Evolutionary conservation across 2,888 invertebrate species (phyloP).

Genomic region (Cantharis rufa): DNA sequence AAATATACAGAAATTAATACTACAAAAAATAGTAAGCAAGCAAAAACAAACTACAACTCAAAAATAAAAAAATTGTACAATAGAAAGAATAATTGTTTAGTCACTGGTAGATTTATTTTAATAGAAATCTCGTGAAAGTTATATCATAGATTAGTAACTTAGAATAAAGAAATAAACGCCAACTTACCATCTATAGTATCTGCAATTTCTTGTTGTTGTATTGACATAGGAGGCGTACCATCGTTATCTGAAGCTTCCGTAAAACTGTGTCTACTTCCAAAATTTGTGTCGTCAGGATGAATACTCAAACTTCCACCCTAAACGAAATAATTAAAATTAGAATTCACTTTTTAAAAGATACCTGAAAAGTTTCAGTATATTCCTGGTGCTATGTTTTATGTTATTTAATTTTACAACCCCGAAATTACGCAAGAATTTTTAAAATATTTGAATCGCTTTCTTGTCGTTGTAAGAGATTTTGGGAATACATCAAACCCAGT

Average conservation of each 20-base stretch:
- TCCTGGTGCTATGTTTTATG: too few relatives aligned
- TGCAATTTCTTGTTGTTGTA: constrained; percentile 70
- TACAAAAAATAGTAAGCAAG: neutral
- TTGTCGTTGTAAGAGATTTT: too few relatives aligned
- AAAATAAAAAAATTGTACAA: neutral
- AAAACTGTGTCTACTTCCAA: constrained; percentile 65
- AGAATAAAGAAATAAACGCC: neutral
- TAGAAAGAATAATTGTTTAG: neutral
- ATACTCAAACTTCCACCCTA: constrained; percentile 58
- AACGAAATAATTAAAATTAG: neutral
- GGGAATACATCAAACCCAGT: too few relatives aligned
- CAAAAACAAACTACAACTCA: neutral
- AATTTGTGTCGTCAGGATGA: constrained; percentile 62
- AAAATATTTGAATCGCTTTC: too few relatives aligned
- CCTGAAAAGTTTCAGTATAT: neutral
- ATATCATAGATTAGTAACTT: neutral
- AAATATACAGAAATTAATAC: neutral
- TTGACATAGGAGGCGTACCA: constrained; percentile 61
- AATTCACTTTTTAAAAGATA: neutral
- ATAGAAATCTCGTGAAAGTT: neutral
- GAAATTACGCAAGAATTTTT: too few relatives aligned
- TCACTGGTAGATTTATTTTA: neutral
- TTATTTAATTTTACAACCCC: too few relatives aligned
- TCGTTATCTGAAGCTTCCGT: constrained; percentile 65
- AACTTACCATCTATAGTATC: constrained; percentile 78